Evolutionary conservation across 92 coral and sea anemone genomes (phyloP), one percentile per base, ranked within the genome.

Genomic region (Metridium senile): DNA sequence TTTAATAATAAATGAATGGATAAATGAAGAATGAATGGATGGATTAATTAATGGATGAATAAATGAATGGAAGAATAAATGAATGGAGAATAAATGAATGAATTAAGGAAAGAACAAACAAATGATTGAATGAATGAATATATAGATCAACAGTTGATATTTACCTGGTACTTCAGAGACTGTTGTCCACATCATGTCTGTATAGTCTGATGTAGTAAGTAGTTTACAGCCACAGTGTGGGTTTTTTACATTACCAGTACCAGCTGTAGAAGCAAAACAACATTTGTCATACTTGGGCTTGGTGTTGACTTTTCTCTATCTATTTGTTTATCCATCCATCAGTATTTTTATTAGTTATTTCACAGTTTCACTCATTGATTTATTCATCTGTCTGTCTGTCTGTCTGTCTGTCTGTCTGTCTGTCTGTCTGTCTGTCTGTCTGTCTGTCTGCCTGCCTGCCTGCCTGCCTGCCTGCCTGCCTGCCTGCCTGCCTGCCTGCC

Each of bases 101-200:
- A 34, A 39, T 53, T 17, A 54, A 20, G 22, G 23, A 19, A 57
- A 26, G 18, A 19, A 8, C 28, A 3, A 20, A 22, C 51, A 66
- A 31, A 66, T 20, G 32, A 32, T 25, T 16, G 19, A 0, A 18
- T 34, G 25, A 6, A 33, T 31, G 3, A 39, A 39, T 39, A 39
- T 4, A 39, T 13, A 39, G 13, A 39, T 13, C 6, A 39, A 39
- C 49, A 39, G 13, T 39, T 39, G 49, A 26, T 21, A 73, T 62
- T 28, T 68, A 82, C 99, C 89, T 62, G 99, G 99, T 68, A 96
- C 89, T 80, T 96, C 99, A 8, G 98, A 93, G 7, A 90, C 76
- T 0, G 99, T 89, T n/a, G 99, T 87, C 98, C 97, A 93, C 89
- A 93, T 85, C 81, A 96, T 85, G 58, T 93, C 99, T 20, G 86